These are phyloP conservation scores for Cichlasoma orientale DNA, from an alignment of 2,797 vertebrate genomes.

Conservation along the genomic window DNA sequence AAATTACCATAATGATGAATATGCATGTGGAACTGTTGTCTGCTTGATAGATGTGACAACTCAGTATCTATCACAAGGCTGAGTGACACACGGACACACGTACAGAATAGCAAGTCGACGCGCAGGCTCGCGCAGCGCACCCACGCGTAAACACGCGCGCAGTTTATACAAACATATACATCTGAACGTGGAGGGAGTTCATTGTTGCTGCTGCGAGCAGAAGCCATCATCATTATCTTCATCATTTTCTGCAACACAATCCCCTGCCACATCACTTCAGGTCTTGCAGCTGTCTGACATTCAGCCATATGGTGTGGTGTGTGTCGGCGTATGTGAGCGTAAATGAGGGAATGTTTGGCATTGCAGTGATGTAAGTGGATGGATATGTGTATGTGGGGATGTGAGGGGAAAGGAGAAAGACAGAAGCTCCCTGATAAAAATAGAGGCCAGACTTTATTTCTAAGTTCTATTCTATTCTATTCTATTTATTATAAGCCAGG, in stretches of 20 bases:
- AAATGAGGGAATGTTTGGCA: slow-evolving; percentile 19
- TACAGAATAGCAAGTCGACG: slow-evolving; percentile 55
- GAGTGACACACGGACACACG: slow-evolving; percentile 60
- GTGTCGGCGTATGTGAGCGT: not conserved
- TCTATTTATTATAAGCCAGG: no score
- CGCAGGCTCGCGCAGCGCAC: slow-evolving; percentile 46
- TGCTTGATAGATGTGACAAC: slow-evolving; percentile 68
- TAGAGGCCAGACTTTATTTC: not conserved
- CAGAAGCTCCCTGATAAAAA: not conserved
- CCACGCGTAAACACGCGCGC: slow-evolving; percentile 28
- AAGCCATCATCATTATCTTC: slow-evolving; percentile 13
- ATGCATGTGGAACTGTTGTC: slow-evolving; percentile 66
- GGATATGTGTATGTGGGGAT: slow-evolving; percentile 20
- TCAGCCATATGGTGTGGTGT: slow-evolving; percentile 48
- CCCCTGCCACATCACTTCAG: slow-evolving; percentile 29
- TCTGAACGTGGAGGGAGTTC: slow-evolving; percentile 1
- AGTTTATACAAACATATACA: not conserved
- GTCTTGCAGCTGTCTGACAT: slow-evolving; percentile 65
- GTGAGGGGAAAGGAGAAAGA: slow-evolving; percentile 17
- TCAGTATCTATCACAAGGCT: slow-evolving; percentile 59
- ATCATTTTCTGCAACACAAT: slow-evolving; percentile 42
- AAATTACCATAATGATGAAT: slow-evolving; percentile 67
- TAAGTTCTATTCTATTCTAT: no score
- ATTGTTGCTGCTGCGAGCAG: slow-evolving; percentile 24
- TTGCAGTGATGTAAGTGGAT: slow-evolving; percentile 23